These are phyloP conservation scores for Beroe forskalii DNA, from an alignment of 37 sponge, comb jelly and placozoan genomes.

Conservation along the genomic window DNA sequence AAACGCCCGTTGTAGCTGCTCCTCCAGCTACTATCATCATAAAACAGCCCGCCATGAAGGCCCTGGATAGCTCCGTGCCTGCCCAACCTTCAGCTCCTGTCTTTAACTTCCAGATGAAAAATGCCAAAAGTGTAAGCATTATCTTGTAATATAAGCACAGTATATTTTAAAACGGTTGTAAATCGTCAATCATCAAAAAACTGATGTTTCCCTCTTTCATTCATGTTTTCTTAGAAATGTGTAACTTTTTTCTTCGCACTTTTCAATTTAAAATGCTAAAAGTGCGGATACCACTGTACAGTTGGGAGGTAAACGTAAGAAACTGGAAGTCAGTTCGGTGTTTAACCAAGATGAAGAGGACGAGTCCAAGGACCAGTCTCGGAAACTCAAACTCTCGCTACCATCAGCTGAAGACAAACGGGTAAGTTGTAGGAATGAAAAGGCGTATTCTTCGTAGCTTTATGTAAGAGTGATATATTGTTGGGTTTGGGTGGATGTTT, in stretches of 20 bases:
- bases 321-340: conserved; percentile 51
- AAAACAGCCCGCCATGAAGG: conserved; percentile 64
- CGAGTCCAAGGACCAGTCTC: background rate
- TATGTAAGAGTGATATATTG: too few relatives aligned
- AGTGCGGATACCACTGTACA: background rate
- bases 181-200: too few relatives aligned
- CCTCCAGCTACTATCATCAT: conserved; percentile 60
- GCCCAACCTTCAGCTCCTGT: background rate
- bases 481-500: too few relatives aligned
- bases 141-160: too few relatives aligned
- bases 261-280: too few relatives aligned
- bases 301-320: conserved; percentile 40
- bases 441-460: too few relatives aligned
- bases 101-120: conserved; percentile 55
- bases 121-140: conserved; percentile 2
- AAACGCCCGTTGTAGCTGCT: background rate
- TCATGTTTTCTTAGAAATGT: background rate
- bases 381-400: conserved; percentile 51
- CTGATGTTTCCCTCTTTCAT: background rate
- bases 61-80: conserved; percentile 2
- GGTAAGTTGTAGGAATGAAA: too few relatives aligned
- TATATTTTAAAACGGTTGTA: too few relatives aligned
- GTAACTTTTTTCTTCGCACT: too few relatives aligned
- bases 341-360: conserved; percentile 67
- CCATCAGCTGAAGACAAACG: conserved; percentile 41